Conservation (phyloP, 2,797 vertebrate genomes). For the Sebastes nivosus region DNA sequence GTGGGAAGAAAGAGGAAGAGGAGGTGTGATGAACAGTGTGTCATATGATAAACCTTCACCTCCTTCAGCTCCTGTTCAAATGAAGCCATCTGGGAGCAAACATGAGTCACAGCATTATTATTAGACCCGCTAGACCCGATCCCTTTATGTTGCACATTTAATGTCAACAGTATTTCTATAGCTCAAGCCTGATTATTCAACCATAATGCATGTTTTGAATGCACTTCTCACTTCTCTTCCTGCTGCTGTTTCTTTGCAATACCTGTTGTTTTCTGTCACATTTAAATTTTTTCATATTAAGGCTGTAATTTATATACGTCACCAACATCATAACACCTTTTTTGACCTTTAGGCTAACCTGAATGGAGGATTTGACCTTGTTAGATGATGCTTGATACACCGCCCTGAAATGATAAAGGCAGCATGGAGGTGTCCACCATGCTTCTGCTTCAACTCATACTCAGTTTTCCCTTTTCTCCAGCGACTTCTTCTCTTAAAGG, state of each 20-base stretch:
- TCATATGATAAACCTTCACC: constrained; percentile 47
- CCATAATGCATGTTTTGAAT: background rate
- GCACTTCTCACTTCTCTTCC: background rate
- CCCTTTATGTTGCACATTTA: constrained; percentile 10
- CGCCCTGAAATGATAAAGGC: background rate
- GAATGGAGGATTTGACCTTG: background rate
- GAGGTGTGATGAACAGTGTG: constrained; percentile 41
- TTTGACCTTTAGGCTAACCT: background rate
- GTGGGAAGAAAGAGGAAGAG: constrained; percentile 14
- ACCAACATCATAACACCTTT: background rate
- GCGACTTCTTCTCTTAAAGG: background rate
- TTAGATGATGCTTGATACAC: background rate
- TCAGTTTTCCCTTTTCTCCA: background rate
- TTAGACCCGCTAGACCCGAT: constrained; percentile 29
- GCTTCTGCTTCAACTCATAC: background rate
- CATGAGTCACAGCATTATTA: constrained; percentile 53
- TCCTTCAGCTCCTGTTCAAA: constrained; percentile 37
- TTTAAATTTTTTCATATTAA: background rate
- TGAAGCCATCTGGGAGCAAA: constrained; percentile 40
- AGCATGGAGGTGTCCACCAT: background rate
- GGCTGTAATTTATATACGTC: background rate
- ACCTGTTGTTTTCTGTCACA: background rate
- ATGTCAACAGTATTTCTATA: constrained; percentile 4
- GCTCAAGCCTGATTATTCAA: background rate
- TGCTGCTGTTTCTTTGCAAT: background rate